Evolutionary conservation across 2,888 invertebrate species (phyloP), one percentile per base, ranked within the genome.

Genomic region (Acanthosoma haemorrhoidale): DNA sequence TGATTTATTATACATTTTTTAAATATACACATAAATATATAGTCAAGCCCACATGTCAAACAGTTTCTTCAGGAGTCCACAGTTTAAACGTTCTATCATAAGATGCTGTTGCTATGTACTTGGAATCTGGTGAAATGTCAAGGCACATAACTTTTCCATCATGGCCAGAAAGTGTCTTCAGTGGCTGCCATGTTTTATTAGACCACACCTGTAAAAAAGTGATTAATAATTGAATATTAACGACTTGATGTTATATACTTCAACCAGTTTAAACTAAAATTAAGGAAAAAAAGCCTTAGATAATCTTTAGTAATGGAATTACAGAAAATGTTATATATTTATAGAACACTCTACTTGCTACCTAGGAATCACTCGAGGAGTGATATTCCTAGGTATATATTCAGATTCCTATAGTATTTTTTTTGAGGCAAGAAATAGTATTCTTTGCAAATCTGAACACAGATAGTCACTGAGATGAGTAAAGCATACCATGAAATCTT

Each of bases 11-110:
- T 21, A 43, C 18, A 21, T 43, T 43, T 43, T 51, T 25, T 25
- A 51, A 51, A 51, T 25, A 51, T 51, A 18, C 31, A 32, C 16
- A 32, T 57, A n/a, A 18, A 32, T 34, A 18, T 34, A 36, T 61
- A 36, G 34, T 15, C 6, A 21, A 21, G 21, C 18, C 18, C 21
- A 25, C 13, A n/a, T 25, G 25, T 68, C 38, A 61, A 11, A 71
- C 59, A 25, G 69, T 58, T 70, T 73, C 73, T 68, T 94, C 94
- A 0, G 92, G 90, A 0, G 91, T 86, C 98, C 98, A 99, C 29
- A 99, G 81, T 80, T 99, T 99, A 80, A 99, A 96, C 0, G 98
- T 98, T 73, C 97, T 84, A 82, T 99, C 99, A 79, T 93, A 97
- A 0, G 98, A 97, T 60, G 90, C 87, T 0, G 96, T 95, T 5